These are phyloP conservation scores for Aphidius ervi DNA, from an alignment of 1,140 invertebrate species.

Conservation along the genomic window DNA sequence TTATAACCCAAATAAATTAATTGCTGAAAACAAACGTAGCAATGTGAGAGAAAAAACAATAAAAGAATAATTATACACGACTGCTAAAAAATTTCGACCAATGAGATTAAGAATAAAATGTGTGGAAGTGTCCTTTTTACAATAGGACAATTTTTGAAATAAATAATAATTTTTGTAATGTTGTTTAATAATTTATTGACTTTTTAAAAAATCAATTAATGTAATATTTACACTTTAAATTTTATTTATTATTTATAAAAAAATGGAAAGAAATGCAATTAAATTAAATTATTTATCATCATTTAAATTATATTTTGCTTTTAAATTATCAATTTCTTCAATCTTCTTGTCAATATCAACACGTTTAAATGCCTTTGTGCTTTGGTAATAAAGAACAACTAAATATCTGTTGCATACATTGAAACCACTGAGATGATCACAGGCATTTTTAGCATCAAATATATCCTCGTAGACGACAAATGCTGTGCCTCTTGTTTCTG, in stretches of 20 bases:
- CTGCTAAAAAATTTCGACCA: too few relatives aligned
- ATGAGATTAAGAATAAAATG: too few relatives aligned
- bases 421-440: slow-evolving; percentile 97
- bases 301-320: slow-evolving; percentile 84
- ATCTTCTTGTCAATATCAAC: slow-evolving; percentile 95
- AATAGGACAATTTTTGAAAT: too few relatives aligned
- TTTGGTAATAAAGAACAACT: slow-evolving; percentile 95
- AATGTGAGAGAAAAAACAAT: too few relatives aligned
- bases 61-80: too few relatives aligned
- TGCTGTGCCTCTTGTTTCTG: slow-evolving; percentile 95
- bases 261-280: slow-evolving; percentile 2
- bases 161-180: too few relatives aligned
- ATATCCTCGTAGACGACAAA: slow-evolving; percentile 99
- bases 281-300: slow-evolving; percentile 49
- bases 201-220: slow-evolving; percentile 7
- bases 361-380: slow-evolving; percentile 93
- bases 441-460: slow-evolving; percentile 99
- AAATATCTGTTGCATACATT: slow-evolving; percentile 99
- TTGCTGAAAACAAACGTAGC: too few relatives aligned
- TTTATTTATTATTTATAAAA: slow-evolving; percentile 8
- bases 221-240: slow-evolving; percentile 6
- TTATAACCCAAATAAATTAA: too few relatives aligned
- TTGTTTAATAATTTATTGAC: slow-evolving; percentile 14
- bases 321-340: slow-evolving; percentile 94
- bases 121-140: too few relatives aligned